Base-by-base conservation (phyloP, 1,140 invertebrate genomes). In the Onthophagus taurus region DNA sequence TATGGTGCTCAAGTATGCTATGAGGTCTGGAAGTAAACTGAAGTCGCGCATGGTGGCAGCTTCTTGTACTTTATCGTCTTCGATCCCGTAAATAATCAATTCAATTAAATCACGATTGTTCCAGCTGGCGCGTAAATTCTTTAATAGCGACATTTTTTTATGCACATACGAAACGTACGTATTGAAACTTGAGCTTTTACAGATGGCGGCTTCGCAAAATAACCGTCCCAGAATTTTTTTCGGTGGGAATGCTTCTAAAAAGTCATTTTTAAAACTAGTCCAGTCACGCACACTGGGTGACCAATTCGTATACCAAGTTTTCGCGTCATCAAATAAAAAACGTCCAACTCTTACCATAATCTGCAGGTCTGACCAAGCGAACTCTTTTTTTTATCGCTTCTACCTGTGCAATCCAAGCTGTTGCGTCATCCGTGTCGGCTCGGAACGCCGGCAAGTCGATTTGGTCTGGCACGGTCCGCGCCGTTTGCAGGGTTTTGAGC, bases 231-330 rank as follows among this genome's bases (percentile, higher is more conserved):
- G 31, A 31, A 20, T 48, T 31, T 31, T 42, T 19, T 48, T 48
- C 4, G 31, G 36, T 4, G 45, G 49, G 38, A 50, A 50, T 12
- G 49, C 45, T 17, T 50, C 46, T 19, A 37, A 14, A 50, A 48
- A 50, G 11, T 48, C 39, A 8, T 19, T 4, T 45, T 44, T 24
- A 38, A 50, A 50, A 11, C 4, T 44, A 19, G 39, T n/a, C 49
- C 49, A 50, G 14, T 29, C 26, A 8, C 29, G 41, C 2, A 44
- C 21, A 17, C 29, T 35, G 11, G 49, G 49, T 8, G 33, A 21
- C 49, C 49, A 50, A 16, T 12, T 44, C 5, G 49, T 34, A 37
- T 35, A 50, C 49, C 49, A 50, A 5, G 1, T 29, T 23, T 38
- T 43, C 3, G 46, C 29, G 13, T 9, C 26, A 6, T 30, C 23